Evolutionary conservation across 2,113 vertebrate species (phyloP), one percentile per base, ranked within the genome.

Genomic region (Ceuthmochares aereus): DNA sequence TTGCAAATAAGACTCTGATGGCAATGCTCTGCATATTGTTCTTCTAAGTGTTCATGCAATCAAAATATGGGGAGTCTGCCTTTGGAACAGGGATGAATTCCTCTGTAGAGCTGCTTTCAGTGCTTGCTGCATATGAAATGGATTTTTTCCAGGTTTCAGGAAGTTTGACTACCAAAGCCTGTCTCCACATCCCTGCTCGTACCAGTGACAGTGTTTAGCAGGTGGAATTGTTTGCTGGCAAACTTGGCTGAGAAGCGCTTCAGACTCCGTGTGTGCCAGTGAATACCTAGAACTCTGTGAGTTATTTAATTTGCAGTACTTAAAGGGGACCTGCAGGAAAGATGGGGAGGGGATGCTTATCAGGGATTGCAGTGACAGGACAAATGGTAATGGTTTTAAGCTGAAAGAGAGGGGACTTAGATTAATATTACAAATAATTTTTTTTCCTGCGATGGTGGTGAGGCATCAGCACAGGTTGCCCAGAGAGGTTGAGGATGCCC

Each of bases 181-280:
- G 18, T 32, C 49, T 84, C 64, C 37, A 4, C 15, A n/a, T 9
- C 34, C 20, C 58, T 66, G 58, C 81, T 60, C 0, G 0, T 29
- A 49, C 18, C 45, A 29, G 36, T 1, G 3, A 6, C 1, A 10
- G 30, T 4, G 40, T 22, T 91, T 66, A 36, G 49, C 26, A n/a
- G 69, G 27, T 0, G 0, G 15, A 22, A 3, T 69, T 0, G 0
- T 90, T 68, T 55, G 23, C 72, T 81, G 68, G 32, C 0, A 1
- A 26, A 7, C 10, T 18, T 37, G 59, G 59, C 84, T 7, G 6
- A 63, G 34, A 63, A 74, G 59, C 9, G 12, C 67, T 72, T 37
- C 37, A 68, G 45, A 34, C 23, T 42, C n/a, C n/a, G 8, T 1
- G 0, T 10, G 37, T 43, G 23, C 36, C 9, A 9, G 9, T 60